Base-by-base conservation (phyloP, 2,888 invertebrate species). In the Hydropsyche betteni region DNA sequence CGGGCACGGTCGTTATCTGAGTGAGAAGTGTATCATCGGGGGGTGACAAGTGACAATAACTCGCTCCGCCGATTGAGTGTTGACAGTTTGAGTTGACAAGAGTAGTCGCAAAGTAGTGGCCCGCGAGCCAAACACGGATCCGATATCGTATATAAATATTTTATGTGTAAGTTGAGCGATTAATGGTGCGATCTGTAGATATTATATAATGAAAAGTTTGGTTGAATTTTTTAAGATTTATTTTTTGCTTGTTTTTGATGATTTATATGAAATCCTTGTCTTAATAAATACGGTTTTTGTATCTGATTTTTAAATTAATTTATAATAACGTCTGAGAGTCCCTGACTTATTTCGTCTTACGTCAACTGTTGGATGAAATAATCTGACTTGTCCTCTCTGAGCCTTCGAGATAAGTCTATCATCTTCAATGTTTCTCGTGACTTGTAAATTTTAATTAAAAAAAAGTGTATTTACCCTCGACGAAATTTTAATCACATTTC, bases 21-120 rank as follows among this genome's bases (percentile, higher is more conserved):
- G 44, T 8, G 44, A 44, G 44, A 44, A 44, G 44, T 44, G 72
- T 50, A 72, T 72, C 72, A 51, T 51, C 70, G 64, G 72, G 58
- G 44, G 72, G 6, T 72, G 72, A 72, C 72, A 72, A 72, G 72
- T 72, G 72, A 72, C 72, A 72, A 72, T 72, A 72, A 72, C 72
- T 72, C 58, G 72, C 33, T n/a, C 58, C 58, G 6, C 58, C 58
- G 72, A 72, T 72, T 72, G 72, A 72, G 72, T 72, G 72, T 55
- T 72, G 72, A 50, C 72, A 72, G 58, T 55, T 61, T 72, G 72
- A 36, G 58, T 58, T 72, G 72, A 72, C 72, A 72, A 6, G 14
- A 51, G 50, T 36, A 36, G 64, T 34, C 10, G 44, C 6, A 12
- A 36, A 36, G 34, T 10, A n/a, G 64, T 24, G 44, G 44, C 10